Evolutionary conservation across 1,140 invertebrate species (phyloP), one percentile per base, ranked within the genome.

Genomic region (Hylaeus volcanicus): DNA sequence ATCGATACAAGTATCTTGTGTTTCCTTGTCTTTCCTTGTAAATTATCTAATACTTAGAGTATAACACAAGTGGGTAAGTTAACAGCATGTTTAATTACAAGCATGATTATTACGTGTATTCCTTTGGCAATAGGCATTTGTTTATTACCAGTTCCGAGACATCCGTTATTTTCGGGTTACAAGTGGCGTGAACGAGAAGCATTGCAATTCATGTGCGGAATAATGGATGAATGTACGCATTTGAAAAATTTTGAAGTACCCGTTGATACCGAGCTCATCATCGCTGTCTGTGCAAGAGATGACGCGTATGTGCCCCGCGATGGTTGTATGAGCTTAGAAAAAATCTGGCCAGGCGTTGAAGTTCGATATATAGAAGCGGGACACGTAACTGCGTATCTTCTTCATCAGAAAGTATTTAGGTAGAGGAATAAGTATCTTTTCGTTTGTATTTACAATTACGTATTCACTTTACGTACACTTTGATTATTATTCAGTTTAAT

Each of bases 191-290:
- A 96, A 85, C 94, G 95, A 82, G 97, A 98, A 90, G 97, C 97
- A 1, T 85, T 98, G 11, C 96, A 98, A 92, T 99, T 99, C 90
- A 99, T 99, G 99, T 94, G 97, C 43, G 98, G 98, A 0, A 96
- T 99, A 81, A 99, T 99, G 99, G 98, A 99, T 90, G 98, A 99
- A 93, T 99, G 98, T 91, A 99, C 99, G 3, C 98, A 99, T 93
- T 93, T 99, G 2, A 97, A 96, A 77, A 99, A 99, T 92, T 99
- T 98, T 90, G 96, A 97, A 14, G 93, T 96, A 5, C 96, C 96
- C 0, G 95, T 96, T 41, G 98, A 99, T 90, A 97, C 97, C 3
- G 96, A 96, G 12, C 92, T 98, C 26, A 96, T 98, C 81, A 98
- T 97, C 86, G 95, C 97, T 14, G 96, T 98, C 5, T 97, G 97